These are phyloP conservation scores for Lepidostoma basale DNA, from an alignment of 1,140 invertebrate genomes.

Conservation along the genomic window DNA sequence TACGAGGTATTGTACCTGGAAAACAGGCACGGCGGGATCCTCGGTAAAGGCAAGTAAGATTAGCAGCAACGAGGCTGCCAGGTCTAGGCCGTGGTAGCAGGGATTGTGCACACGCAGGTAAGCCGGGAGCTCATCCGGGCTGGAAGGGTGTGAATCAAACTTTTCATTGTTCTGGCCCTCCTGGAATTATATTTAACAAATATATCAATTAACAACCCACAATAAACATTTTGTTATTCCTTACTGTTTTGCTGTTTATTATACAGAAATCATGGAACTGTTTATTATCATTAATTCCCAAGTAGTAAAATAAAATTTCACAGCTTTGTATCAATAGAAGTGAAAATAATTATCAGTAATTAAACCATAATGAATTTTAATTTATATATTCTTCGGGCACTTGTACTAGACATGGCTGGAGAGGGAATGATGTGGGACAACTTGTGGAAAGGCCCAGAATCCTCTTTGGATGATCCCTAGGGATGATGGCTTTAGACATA, in stretches of 20 bases:
- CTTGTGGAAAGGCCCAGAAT: constrained; percentile 76
- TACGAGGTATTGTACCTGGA: no score
- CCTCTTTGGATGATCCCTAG: constrained; percentile 75
- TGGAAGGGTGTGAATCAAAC: constrained; percentile 86
- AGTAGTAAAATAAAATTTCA: no score
- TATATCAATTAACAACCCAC: no score
- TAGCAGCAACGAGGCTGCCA: constrained; percentile 78
- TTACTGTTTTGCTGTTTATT: no score
- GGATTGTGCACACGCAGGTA: constrained; percentile 88
- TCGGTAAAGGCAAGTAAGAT: constrained; percentile 83
- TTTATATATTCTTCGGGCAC: no score
- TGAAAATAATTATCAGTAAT: no score
- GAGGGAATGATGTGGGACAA: constrained; percentile 77
- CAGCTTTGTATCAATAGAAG: no score
- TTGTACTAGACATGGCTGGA: constrained; percentile 74
- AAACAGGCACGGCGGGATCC: constrained; percentile 76
- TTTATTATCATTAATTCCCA: no score
- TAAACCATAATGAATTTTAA: no score
- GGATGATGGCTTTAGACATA: constrained; percentile 79
- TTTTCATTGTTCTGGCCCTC: constrained; percentile 94
- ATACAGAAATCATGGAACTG: no score
- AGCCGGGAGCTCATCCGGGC: constrained; percentile 81
- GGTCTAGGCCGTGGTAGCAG: constrained; percentile 86
- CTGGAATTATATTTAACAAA: constrained; percentile 53
- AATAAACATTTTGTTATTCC: no score